Conservation (phyloP, 2,113 vertebrate species). For the Formicarius rufipectus region DNA sequence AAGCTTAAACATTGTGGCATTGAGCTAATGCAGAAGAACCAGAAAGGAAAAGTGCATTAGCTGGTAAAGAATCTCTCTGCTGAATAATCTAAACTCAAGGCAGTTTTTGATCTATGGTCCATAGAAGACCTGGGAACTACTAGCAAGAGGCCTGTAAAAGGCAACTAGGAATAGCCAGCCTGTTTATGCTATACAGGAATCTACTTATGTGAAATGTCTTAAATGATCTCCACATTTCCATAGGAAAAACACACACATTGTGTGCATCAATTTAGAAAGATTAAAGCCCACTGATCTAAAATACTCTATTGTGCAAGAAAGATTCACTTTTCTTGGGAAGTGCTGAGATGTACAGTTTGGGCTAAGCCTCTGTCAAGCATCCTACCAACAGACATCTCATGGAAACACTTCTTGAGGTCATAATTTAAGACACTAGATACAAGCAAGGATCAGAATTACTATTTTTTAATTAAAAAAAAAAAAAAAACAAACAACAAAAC, state of each 20-base stretch:
- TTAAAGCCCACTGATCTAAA: neutral
- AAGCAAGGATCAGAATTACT: neutral
- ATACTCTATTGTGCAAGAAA: neutral
- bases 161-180: neutral
- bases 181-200: conserved; percentile 4
- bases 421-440: neutral
- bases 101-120: conserved; percentile 17
- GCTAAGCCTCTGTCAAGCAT: neutral
- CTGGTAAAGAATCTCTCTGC: neutral
- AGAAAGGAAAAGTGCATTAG: conserved; percentile 33
- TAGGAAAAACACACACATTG: neutral
- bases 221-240: neutral
- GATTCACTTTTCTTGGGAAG: neutral
- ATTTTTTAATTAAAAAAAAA: neutral
- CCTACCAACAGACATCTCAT: neutral
- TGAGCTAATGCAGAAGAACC: conserved; percentile 45
- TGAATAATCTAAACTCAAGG: conserved; percentile 24
- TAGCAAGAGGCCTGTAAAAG: neutral
- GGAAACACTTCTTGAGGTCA: neutral
- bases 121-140: neutral
- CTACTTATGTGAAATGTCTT: neutral
- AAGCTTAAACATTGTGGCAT: conserved; percentile 44
- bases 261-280: neutral
- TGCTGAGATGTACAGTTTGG: neutral
- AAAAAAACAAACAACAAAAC: no score